phyloP scores from a whole-genome alignment of 1,140 invertebrate species.

The Bilobella aurantiaca region DNA sequence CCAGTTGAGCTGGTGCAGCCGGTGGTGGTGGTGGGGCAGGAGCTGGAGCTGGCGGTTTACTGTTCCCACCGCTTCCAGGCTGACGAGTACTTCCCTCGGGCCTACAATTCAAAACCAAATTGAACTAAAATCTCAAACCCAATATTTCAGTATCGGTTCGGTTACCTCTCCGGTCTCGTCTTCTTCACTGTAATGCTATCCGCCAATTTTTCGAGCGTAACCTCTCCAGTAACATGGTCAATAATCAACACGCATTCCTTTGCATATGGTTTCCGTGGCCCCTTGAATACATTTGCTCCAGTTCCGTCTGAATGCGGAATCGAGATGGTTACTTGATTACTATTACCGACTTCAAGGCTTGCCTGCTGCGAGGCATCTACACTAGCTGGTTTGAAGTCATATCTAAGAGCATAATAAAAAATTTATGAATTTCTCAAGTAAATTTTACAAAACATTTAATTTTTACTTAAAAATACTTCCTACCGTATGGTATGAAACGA shows the following conservation, averaged over 20 bases:
- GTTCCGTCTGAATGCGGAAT: conserved; percentile 85
- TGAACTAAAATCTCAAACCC: neutral
- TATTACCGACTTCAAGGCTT: conserved; percentile 71
- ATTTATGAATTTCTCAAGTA: conserved; percentile 9
- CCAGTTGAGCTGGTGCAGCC: neutral
- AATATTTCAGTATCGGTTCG: neutral
- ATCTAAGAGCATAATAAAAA: conserved; percentile 52
- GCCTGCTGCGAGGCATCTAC: conserved; percentile 84
- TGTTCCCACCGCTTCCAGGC: neutral
- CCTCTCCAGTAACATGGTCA: conserved; percentile 78
- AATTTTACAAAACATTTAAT: too few relatives aligned
- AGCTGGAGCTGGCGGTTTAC: conserved; percentile 4
- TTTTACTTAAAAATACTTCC: conserved; percentile 42
- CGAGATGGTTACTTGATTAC: conserved; percentile 77
- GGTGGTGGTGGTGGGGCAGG: conserved; percentile 7
- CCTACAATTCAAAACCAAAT: conserved; percentile 1
- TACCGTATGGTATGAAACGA: conserved; percentile 79
- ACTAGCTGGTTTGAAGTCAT: conserved; percentile 91
- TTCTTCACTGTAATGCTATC: conserved; percentile 90
- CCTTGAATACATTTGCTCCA: conserved; percentile 85
- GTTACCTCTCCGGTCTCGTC: conserved; percentile 57
- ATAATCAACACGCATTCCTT: conserved; percentile 94
- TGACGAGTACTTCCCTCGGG: conserved; percentile 18
- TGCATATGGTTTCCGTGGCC: conserved; percentile 74
- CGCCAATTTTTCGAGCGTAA: conserved; percentile 79